phyloP scores from a whole-genome alignment of 2,113 vertebrate species.

The Xerus inauris region DNA sequence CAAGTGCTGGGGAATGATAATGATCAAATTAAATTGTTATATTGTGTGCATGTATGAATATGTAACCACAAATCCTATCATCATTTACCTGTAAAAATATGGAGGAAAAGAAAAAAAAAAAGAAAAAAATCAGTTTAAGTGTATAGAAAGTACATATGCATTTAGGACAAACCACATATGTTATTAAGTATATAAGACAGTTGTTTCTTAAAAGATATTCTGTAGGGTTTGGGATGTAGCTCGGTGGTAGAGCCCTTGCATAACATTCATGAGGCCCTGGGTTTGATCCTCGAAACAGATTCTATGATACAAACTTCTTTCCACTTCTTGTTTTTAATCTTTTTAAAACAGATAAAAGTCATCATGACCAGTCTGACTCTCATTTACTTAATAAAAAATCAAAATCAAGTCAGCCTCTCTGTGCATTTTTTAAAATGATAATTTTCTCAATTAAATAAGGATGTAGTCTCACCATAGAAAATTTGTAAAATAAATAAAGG shows the following conservation, averaged over 20 bases:
- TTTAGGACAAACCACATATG: not conserved
- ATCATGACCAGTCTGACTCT: not conserved
- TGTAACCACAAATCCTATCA: too few species aligned
- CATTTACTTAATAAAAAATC: conserved; percentile 50
- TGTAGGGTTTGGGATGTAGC: not conserved
- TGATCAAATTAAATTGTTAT: too few species aligned
- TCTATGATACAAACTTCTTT: not conserved
- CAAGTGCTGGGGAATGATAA: too few species aligned
- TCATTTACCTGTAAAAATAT: too few species aligned
- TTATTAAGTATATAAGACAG: conserved; percentile 1
- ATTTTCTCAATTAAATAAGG: conserved; percentile 20
- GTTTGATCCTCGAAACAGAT: not conserved
- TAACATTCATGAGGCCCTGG: not conserved
- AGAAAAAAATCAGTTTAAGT: not conserved
- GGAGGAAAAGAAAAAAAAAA: too few species aligned
- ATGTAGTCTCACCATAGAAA: not conserved
- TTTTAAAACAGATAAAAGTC: conserved; percentile 7
- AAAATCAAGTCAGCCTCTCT: not conserved
- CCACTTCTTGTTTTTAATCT: not conserved
- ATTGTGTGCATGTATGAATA: too few species aligned
- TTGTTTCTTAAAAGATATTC: conserved; percentile 32
- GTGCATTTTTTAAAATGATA: not conserved
- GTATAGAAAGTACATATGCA: not conserved
- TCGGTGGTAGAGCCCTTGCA: too few species aligned
- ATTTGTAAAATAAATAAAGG: conserved; percentile 15